These are phyloP conservation scores for Drosophila subpulchrella DNA, from an alignment of 1,140 invertebrate genomes.

Conservation along the genomic window DNA sequence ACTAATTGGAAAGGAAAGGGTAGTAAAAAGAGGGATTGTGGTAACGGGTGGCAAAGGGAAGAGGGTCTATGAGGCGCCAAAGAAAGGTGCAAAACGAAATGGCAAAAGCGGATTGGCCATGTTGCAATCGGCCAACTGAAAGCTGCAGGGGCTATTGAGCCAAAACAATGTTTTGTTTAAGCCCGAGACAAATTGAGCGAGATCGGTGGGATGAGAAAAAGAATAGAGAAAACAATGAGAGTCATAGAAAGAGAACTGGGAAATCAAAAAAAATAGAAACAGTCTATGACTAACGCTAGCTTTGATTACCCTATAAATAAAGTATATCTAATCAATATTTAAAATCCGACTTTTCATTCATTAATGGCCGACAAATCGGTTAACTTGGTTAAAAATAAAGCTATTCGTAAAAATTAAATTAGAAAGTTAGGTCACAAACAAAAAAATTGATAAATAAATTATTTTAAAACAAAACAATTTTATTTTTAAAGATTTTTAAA, in stretches of 20 bases:
- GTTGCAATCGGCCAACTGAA: constrained; percentile 14
- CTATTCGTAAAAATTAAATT: too few relatives aligned
- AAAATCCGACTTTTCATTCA: neutral
- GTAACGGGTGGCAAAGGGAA: neutral
- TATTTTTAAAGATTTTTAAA: too few relatives aligned
- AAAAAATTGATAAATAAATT: too few relatives aligned
- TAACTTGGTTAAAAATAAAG: too few relatives aligned
- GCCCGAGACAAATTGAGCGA: constrained; percentile 48
- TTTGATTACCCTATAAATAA: constrained; percentile 24
- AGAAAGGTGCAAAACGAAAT: constrained; percentile 68
- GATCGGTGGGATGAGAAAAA: constrained; percentile 20
- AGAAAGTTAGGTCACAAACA: too few relatives aligned
- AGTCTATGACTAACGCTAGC: constrained; percentile 64
- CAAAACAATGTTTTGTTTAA: constrained; percentile 27
- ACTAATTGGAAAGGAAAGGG: constrained; percentile 58
- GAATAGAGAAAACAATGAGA: constrained; percentile 2
- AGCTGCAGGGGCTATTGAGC: constrained; percentile 1
- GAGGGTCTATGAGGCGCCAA: constrained; percentile 7
- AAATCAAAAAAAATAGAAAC: neutral
- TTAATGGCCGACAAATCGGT: neutral
- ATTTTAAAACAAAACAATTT: too few relatives aligned
- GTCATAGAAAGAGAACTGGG: constrained; percentile 1
- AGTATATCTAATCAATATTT: too few relatives aligned
- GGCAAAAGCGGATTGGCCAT: constrained; percentile 53
- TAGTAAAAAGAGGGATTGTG: neutral